phyloP scores from a whole-genome alignment of 2,888 invertebrate species.

The Chrysolina americana region DNA sequence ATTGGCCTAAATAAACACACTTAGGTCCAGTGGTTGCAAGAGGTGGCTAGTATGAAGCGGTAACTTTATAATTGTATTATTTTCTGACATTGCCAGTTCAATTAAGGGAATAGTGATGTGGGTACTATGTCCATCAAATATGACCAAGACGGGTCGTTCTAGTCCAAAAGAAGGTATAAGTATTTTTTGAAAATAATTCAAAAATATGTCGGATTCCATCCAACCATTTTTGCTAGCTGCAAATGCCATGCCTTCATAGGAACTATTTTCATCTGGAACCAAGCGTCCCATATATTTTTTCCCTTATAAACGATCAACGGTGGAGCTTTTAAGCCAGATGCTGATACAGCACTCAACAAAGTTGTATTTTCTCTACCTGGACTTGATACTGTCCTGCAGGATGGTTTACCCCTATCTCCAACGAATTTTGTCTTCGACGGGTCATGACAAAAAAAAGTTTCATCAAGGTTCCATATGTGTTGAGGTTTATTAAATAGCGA shows the following conservation, averaged over 20 bases:
- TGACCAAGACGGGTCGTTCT: constrained; percentile 57
- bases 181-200: constrained; percentile 58
- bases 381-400: constrained; percentile 33
- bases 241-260: constrained; percentile 34
- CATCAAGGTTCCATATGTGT: constrained; percentile 43
- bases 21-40: constrained; percentile 56
- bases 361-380: constrained; percentile 36
- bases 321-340: constrained; percentile 21
- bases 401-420: no score
- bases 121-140: constrained; percentile 60
- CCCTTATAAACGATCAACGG: constrained; percentile 30
- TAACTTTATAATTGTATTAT: constrained; percentile 52
- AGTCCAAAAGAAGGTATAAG: constrained; percentile 56
- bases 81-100: constrained; percentile 12
- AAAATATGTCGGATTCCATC: constrained; percentile 61
- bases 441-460: constrained; percentile 42
- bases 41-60: constrained; percentile 59
- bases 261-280: constrained; percentile 15
- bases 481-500: constrained; percentile 9
- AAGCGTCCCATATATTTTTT: constrained; percentile 24
- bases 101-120: constrained; percentile 48
- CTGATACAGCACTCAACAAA: constrained; percentile 26
- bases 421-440: no score
- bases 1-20: constrained; percentile 15
- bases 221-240: constrained; percentile 43